Evolutionary conservation across 2,888 invertebrate species (phyloP).

Genomic region (Tachina fera): DNA sequence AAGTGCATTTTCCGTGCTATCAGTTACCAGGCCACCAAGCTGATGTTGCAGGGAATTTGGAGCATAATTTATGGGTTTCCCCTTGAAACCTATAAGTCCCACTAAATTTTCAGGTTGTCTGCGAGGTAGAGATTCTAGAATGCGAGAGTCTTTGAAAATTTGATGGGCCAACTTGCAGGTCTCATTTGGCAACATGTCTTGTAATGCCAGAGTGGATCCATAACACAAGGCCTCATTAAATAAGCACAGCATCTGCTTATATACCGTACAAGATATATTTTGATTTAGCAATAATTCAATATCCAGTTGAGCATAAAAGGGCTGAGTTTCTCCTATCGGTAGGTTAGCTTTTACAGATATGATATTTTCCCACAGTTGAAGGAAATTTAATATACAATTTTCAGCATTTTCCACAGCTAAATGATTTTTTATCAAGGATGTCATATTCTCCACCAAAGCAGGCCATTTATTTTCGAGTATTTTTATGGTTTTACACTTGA

Average conservation of each 20-base stretch:
- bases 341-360: constrained; percentile 95
- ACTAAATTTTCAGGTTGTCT: constrained; percentile 81
- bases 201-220: constrained; percentile 94
- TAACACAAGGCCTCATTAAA: constrained; percentile 96
- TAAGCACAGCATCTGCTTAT: constrained; percentile 92
- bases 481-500: constrained; percentile 93
- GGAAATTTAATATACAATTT: constrained; percentile 90
- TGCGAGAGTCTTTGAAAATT: constrained; percentile 92
- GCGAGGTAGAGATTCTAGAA: constrained; percentile 83
- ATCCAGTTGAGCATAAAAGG: constrained; percentile 93
- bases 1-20: constrained; percentile 40
- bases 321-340: constrained; percentile 93
- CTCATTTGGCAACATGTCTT: constrained; percentile 94
- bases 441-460: constrained; percentile 89
- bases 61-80: constrained; percentile 77
- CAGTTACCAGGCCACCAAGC: constrained; percentile 24
- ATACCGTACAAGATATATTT: constrained; percentile 90
- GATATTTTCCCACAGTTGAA: constrained; percentile 94
- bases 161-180: constrained; percentile 93
- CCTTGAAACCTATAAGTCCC: constrained; percentile 81
- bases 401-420: constrained; percentile 83
- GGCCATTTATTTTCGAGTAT: constrained; percentile 94
- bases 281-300: constrained; percentile 89
- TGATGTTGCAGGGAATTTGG: constrained; percentile 70
- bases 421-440: constrained; percentile 77